phyloP scores from a whole-genome alignment of 2,888 invertebrate species.

The Melipona beecheii region DNA sequence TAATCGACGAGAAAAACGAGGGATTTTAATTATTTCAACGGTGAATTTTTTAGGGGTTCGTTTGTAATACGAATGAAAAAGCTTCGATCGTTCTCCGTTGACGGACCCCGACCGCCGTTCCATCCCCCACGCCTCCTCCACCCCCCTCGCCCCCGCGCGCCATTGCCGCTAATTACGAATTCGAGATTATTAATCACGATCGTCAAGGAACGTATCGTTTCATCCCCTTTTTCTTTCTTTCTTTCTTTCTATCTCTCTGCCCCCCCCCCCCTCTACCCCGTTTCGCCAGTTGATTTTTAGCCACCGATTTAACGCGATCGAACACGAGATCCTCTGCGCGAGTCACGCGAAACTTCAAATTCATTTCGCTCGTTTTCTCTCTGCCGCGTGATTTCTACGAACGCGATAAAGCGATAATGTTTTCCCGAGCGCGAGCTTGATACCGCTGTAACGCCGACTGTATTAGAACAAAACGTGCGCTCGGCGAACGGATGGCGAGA shows the following conservation, averaged over 20 bases:
- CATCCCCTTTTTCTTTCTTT: too few species aligned
- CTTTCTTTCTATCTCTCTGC: too few species aligned
- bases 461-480: slow-evolving; percentile 61
- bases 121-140: too few species aligned
- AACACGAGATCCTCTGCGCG: too few species aligned
- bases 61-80: slow-evolving; percentile 37
- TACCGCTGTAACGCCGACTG: slow-evolving; percentile 53
- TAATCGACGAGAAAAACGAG: slow-evolving; percentile 33
- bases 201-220: too few species aligned
- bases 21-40: slow-evolving; percentile 50
- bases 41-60: slow-evolving; percentile 49
- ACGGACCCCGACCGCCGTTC: too few species aligned
- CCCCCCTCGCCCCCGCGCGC: not conserved
- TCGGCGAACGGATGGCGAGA: not conserved
- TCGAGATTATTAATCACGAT: slow-evolving; percentile 7
- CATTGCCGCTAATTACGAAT: slow-evolving; percentile 16
- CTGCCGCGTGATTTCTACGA: slow-evolving; percentile 19
- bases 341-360: too few species aligned
- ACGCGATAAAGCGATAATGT: slow-evolving; percentile 45
- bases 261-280: too few species aligned
- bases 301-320: too few species aligned
- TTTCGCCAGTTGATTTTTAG: too few species aligned
- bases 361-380: too few species aligned
- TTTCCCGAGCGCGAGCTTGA: slow-evolving; percentile 28
- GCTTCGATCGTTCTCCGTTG: not conserved